Base-by-base conservation (phyloP, 2,888 invertebrate species). In the Amphiduros pacificus region DNA sequence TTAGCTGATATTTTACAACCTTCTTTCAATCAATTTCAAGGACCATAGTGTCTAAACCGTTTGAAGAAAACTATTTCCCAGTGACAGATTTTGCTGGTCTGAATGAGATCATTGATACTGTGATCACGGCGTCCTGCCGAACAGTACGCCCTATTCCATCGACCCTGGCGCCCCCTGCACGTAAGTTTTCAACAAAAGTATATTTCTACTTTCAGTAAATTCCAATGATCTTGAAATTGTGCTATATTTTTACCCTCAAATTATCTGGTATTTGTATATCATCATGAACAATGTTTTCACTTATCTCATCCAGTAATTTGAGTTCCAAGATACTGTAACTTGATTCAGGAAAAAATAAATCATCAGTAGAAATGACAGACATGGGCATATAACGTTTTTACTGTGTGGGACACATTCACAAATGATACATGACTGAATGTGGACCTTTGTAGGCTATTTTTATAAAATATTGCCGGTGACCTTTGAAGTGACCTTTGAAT, bases 41-140 rank as follows among this genome's bases (percentile, higher is more conserved):
- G 24, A 32, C 27, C 27, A 40, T 53, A 4, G 61, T 56, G 6
- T 51, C 62, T 11, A 28, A 41, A 22, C 62, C 62, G 24, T 48
- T 53, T 20, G 24, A 28, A 1, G 62, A 62, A 14, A 50, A 59
- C 55, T 63, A 63, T 41, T 31, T 63, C 17, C 51, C 44, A 28
- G 63, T 58, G 29, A 44, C 31, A 6, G 41, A 59, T 44, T 63
- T 63, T 51, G 32, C 26, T 14, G 44, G 59, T 9, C 50, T 63
- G 54, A 29, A 54, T 26, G 29, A 26, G 20, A 60, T 63, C 26
- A 31, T 59, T 22, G 52, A 60, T n/a, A 32, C 44, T 17, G 32
- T 63, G 9, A 28, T 63, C 1, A 32, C 54, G 28, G 55, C 55
- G 41, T 50, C 51, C 29, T 59, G 48, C 36, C 27, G 44, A 17